Evolutionary conservation across 2,888 invertebrate species (phyloP), one percentile per base, ranked within the genome.

Genomic region (Brachynemurus nebulosus): DNA sequence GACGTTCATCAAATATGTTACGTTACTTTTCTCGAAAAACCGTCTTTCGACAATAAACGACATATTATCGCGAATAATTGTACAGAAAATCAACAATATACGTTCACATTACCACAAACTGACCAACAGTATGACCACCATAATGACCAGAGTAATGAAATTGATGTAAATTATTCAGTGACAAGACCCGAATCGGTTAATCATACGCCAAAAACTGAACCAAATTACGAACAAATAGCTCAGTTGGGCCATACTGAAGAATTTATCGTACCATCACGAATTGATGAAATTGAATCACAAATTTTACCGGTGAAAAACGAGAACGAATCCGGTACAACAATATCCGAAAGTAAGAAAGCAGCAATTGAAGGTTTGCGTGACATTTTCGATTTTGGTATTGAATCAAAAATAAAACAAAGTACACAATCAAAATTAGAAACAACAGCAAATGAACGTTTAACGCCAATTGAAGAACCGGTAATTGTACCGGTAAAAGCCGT

Each of bases 61-160:
- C 68, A 74, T 11, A 67, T 82, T 45, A 59, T 74, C 39, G 64
- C 70, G 18, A 79, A 81, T 52, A 82, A 82, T 55, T 81, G 81
- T 55, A 79, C 78, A 2, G 60, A 64, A 39, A 64, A 69, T 40
- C 74, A 73, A 68, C 60, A 62, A 48, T 74, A 65, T 54, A 64
- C 63, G 23, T 65, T 65, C 45, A 57, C 64, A 25, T 48, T 41
- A 7, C 44, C 35, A 21, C 45, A 45, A 2, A 44, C 35, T 17
- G 45, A 40, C 8, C 16, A 52, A 18, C 56, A 55, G 45, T 54
- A 50, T 37, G 54, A 58, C 45, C 48, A 50, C 39, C 44, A 50
- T 20, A 55, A 55, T 41, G 56, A 59, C 48, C 52, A 59, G 1
- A 58, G 59, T 44, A 61, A 61, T 49, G 60, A 62, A 49, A 57